A percentile compares a stretch with the other conserved stretches of the same genome.
phyloP scores from a whole-genome alignment of 2,797 vertebrate species.

The Pelochelys cantorii region DNA sequence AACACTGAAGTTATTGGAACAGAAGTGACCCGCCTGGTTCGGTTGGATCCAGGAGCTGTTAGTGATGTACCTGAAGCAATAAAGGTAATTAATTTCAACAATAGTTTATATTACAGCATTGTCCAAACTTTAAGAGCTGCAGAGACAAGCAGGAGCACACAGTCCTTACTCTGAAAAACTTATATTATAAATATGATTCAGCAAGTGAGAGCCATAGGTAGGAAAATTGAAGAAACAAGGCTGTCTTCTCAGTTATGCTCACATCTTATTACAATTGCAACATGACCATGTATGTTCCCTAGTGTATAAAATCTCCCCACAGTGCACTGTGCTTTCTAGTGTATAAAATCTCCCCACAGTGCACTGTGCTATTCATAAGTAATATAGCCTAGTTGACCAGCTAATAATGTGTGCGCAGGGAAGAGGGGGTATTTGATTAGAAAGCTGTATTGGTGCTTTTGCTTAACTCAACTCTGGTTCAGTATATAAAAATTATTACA shows the following conservation, averaged over 20 bases:
- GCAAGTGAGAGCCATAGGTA: background rate
- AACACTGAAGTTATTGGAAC: slow-evolving; percentile 95
- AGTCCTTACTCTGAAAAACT: background rate
- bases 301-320: background rate
- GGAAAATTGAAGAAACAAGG: background rate
- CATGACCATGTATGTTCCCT: background rate
- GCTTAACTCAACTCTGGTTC: background rate
- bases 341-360: background rate
- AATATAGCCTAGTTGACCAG: background rate
- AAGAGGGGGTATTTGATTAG: background rate
- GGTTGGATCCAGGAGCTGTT: slow-evolving; percentile 94
- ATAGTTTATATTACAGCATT: background rate
- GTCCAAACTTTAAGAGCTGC: background rate
- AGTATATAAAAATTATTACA: background rate
- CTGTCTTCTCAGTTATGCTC: background rate
- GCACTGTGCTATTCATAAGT: background rate
- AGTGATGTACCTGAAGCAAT: slow-evolving; percentile 96
- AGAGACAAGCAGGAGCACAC: background rate
- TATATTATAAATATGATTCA: background rate
- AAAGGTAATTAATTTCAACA: slow-evolving; percentile 83
- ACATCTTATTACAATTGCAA: background rate
- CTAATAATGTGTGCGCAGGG: background rate
- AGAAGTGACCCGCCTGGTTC: slow-evolving; percentile 95
- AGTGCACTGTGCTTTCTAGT: no score
- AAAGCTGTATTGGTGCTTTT: background rate